Percentiles rank a stretch among this genome's conserved stretches.
Conservation (phyloP, 2,113 vertebrate genomes). For the Macrotus californicus region DNA sequence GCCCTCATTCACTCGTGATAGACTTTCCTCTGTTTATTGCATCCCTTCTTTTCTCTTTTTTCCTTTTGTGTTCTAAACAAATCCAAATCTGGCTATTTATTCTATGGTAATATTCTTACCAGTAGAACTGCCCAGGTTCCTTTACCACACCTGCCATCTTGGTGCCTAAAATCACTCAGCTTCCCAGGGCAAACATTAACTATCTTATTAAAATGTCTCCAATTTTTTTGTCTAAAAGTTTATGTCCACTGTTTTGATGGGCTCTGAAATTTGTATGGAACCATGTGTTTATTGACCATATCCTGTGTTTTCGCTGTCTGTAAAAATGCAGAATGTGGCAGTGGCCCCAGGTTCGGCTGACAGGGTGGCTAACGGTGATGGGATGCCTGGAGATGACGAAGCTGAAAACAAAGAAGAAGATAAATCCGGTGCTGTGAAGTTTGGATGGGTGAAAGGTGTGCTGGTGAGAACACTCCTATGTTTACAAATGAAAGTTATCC, state of each 20-base stretch:
- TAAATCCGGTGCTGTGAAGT: constrained; percentile 85
- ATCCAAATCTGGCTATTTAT: neutral
- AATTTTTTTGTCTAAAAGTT: neutral
- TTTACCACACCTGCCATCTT: neutral
- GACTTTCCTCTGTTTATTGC: neutral
- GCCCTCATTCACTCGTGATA: neutral
- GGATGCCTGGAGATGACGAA: constrained; percentile 83
- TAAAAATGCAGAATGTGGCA: constrained; percentile 82
- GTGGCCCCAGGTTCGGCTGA: constrained; percentile 78
- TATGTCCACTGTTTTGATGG: neutral
- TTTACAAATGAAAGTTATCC: neutral
- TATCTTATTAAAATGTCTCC: neutral
- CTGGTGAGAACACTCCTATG: constrained; percentile 86
- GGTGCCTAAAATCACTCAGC: neutral
- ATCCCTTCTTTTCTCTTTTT: neutral
- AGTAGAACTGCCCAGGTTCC: neutral
- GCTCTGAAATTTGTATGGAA: neutral
- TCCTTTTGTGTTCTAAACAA: neutral
- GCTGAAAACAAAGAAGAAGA: constrained; percentile 77
- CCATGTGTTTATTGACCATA: neutral
- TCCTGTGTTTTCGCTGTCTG: neutral
- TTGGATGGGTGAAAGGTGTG: constrained; percentile 98
- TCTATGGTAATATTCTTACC: neutral
- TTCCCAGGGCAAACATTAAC: neutral
- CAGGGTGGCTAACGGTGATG: constrained; percentile 83